Evolutionary conservation across 2,113 vertebrate genomes (phyloP).

Genomic region (Propithecus coquereli): DNA sequence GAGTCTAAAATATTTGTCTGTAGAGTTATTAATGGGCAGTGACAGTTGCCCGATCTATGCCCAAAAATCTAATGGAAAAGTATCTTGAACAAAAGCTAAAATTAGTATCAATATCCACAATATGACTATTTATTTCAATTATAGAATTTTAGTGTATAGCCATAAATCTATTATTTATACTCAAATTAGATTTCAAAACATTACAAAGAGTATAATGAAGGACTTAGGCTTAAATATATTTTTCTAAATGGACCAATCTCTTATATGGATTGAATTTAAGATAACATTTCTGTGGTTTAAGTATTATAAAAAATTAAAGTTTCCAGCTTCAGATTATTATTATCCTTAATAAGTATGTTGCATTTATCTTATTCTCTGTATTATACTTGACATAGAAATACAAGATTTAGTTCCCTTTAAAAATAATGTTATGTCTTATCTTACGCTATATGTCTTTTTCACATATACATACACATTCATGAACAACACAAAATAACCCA

Average conservation of each 20-base stretch:
- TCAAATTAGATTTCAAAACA: slow-evolving; percentile 68
- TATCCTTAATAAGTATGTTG: slow-evolving; percentile 36
- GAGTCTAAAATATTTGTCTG: neutral
- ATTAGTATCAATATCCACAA: slow-evolving; percentile 29
- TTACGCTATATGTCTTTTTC: neutral
- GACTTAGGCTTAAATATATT: slow-evolving; percentile 69
- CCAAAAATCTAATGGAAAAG: neutral
- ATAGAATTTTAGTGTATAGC: slow-evolving; percentile 39
- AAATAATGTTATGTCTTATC: neutral
- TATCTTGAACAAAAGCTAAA: neutral
- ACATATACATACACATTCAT: neutral
- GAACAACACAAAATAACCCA: neutral
- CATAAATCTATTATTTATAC: slow-evolving; percentile 68
- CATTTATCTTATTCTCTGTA: neutral
- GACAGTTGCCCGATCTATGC: neutral
- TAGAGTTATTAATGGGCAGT: neutral
- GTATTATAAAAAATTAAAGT: slow-evolving; percentile 60
- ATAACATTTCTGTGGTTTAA: slow-evolving; percentile 61
- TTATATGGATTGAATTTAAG: slow-evolving; percentile 22
- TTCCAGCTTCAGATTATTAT: slow-evolving; percentile 39
- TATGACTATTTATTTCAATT: slow-evolving; percentile 22
- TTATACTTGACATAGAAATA: neutral
- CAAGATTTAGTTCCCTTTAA: neutral
- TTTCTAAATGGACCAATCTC: slow-evolving; percentile 55
- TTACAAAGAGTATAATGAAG: slow-evolving; percentile 66